Evolutionary conservation across 37 sponge, comb jelly and placozoan species (phyloP).

Genomic region (Aphrocallistes beatrix): DNA sequence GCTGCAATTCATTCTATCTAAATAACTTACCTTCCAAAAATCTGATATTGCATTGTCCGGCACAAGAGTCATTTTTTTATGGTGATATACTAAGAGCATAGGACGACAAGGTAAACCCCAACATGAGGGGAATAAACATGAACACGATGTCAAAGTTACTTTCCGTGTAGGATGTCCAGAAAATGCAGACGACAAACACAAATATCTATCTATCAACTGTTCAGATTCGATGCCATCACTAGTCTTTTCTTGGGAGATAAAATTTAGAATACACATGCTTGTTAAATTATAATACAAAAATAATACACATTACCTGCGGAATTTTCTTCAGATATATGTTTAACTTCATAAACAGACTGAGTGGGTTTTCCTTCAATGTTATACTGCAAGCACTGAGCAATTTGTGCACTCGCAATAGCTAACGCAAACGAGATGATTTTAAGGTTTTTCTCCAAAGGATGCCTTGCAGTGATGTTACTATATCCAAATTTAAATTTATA

Average conservation of each 20-base stretch:
- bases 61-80: constrained; percentile 1
- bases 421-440: neutral
- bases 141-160: constrained; percentile 5
- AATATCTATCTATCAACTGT: neutral
- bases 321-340: neutral
- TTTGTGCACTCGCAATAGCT: constrained; percentile 4
- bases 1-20: neutral
- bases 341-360: constrained; percentile 13
- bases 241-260: neutral
- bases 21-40: neutral
- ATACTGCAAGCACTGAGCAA: constrained; percentile 13
- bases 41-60: constrained; percentile 17
- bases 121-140: neutral
- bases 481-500: neutral
- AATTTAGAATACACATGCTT: neutral
- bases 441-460: neutral
- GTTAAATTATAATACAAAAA: neutral
- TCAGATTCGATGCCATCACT: neutral
- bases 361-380: neutral
- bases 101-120: constrained; percentile 14
- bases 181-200: constrained; percentile 6
- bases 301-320: neutral
- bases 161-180: neutral
- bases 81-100: constrained; percentile 2
- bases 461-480: neutral